phyloP scores from a whole-genome alignment of 2,113 vertebrate species.

The Dissostichus mawsoni region DNA sequence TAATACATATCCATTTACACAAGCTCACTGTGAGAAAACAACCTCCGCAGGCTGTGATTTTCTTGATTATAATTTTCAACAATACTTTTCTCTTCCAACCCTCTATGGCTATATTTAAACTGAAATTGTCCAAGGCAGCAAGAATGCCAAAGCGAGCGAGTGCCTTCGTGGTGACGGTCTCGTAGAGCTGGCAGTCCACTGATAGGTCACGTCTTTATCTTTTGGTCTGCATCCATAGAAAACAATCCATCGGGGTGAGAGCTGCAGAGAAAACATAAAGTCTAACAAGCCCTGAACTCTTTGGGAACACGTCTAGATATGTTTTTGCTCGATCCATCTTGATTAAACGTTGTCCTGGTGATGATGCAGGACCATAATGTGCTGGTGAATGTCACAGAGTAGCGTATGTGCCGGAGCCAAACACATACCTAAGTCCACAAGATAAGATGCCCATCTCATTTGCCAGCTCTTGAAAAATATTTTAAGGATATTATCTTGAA shows the following conservation, averaged over 20 bases:
- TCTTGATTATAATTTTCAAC: conserved; percentile 21
- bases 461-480: conserved; percentile 25
- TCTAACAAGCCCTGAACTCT: conserved; percentile 25
- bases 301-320: conserved; percentile 37
- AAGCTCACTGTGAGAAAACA: conserved; percentile 3
- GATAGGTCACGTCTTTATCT: conserved; percentile 76
- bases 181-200: conserved; percentile 34
- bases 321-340: conserved; percentile 42
- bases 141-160: conserved; percentile 43
- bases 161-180: conserved; percentile 50
- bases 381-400: background rate
- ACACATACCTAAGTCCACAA: conserved; percentile 15
- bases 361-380: conserved; percentile 15
- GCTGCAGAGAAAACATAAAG: conserved; percentile 60
- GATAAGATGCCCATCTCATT: conserved; percentile 32
- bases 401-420: background rate
- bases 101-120: conserved; percentile 37
- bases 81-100: conserved; percentile 26
- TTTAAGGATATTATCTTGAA: conserved; percentile 26
- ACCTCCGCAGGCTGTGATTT: background rate
- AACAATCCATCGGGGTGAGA: conserved; percentile 71
- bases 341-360: conserved; percentile 39
- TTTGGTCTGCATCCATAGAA: conserved; percentile 79
- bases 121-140: conserved; percentile 40
- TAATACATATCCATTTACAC: background rate